Evolutionary conservation across 2,888 invertebrate genomes (phyloP).

Genomic region (Synanthedon vespiformis): DNA sequence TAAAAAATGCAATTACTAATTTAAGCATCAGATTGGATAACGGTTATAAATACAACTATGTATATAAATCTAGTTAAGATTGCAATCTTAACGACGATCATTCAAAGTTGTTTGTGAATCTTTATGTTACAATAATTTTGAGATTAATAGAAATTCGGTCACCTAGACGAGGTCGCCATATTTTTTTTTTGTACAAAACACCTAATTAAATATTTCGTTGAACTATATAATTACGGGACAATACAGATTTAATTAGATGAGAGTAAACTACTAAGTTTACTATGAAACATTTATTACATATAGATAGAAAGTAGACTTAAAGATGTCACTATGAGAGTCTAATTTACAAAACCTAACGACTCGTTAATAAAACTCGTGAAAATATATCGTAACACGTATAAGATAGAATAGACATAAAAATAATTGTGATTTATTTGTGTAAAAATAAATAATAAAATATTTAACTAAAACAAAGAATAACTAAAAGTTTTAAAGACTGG

Average conservation of each 20-base stretch:
- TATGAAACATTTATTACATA: conserved; percentile 66
- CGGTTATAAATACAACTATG: not conserved
- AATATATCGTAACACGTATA: not conserved
- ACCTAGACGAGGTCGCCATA: conserved; percentile 67
- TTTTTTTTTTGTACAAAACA: conserved; percentile 63
- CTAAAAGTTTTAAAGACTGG: conserved; percentile 55
- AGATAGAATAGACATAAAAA: not conserved
- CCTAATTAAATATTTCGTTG: conserved; percentile 26
- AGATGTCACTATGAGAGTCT: conserved; percentile 23
- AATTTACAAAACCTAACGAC: not conserved
- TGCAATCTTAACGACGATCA: too few species aligned
- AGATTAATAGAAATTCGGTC: conserved; percentile 61
- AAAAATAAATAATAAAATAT: conserved; percentile 71
- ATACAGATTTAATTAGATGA: conserved; percentile 60
- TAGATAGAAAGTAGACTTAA: conserved; percentile 50
- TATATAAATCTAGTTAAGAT: not conserved
- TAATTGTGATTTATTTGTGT: conserved; percentile 36
- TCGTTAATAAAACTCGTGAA: too few species aligned
- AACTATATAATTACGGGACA: conserved; percentile 55
- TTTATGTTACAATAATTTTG: not conserved
- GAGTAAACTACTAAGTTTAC: conserved; percentile 62
- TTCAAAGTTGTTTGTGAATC: too few species aligned
- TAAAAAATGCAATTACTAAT: not conserved
- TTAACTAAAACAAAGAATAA: conserved; percentile 61
- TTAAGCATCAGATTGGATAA: not conserved